These are phyloP conservation scores for Nomada lathburiana DNA, from an alignment of 2,888 invertebrate genomes.

Conservation along the genomic window DNA sequence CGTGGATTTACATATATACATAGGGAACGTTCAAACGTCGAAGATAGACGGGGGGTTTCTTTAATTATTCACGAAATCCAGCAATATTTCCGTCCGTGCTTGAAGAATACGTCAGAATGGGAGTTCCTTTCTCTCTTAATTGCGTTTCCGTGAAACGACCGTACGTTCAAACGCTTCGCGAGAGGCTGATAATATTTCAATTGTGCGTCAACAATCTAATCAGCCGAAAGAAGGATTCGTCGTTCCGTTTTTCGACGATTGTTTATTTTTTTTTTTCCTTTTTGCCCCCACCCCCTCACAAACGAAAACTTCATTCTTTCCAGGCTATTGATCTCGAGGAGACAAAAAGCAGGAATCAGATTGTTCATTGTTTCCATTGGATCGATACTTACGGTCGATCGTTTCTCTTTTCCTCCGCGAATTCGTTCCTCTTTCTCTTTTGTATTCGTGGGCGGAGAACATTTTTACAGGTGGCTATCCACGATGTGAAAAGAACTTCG, in stretches of 20 bases:
- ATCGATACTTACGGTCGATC: constrained; percentile 14
- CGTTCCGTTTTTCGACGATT: too few species aligned
- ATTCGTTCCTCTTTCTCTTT: constrained; percentile 14
- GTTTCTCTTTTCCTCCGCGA: constrained; percentile 18
- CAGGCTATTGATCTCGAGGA: constrained; percentile 29
- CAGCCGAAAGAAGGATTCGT: too few species aligned
- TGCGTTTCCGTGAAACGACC: constrained; percentile 13
- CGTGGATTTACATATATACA: constrained; percentile 44
- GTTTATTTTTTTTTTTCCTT: neutral
- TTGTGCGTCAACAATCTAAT: neutral
- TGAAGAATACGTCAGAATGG: constrained; percentile 5
- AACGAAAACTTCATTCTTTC: neutral
- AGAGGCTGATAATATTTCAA: neutral
- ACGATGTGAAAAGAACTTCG: constrained; percentile 67
- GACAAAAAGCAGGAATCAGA: constrained; percentile 26
- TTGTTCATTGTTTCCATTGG: constrained; percentile 23
- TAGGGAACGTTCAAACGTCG: constrained; percentile 48
- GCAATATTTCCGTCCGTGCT: neutral
- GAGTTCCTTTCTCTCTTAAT: constrained; percentile 22
- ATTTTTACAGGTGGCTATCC: constrained; percentile 67
- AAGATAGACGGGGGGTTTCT: constrained; percentile 53
- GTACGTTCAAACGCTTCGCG: neutral
- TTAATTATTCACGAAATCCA: constrained; percentile 57
- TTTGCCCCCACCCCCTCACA: neutral
- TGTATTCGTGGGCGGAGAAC: constrained; percentile 26